Evolutionary conservation across 2,797 vertebrate genomes (phyloP), one percentile per base, ranked within the genome.

Genomic region (Darevskia mixta): DNA sequence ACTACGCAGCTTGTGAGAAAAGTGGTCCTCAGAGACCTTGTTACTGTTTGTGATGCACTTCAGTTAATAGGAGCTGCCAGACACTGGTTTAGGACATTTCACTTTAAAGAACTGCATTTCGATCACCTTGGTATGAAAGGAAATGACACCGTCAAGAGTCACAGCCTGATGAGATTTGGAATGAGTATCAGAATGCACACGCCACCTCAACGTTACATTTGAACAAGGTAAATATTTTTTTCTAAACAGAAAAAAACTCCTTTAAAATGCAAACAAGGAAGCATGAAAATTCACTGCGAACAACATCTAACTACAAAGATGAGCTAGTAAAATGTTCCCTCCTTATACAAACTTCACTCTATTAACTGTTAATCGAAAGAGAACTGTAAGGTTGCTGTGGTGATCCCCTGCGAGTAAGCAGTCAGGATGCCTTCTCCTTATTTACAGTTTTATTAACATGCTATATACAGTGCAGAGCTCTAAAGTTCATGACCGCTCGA

Each of bases 1-100:
- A 97, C 96, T 94, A 91, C 86, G 88, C 20, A 93, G 95, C 93
- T 94, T 96, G 93, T 90, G 92, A 94, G 86, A 88, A 95, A 96
- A 96, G 96, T 96, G 95, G 96, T 97, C 98, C 97, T 97, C 87
- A 69, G 98, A 98, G 98, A 98, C 97, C 97, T 98, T 97, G 97
- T 98, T 98, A 98, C 96, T 94, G 95, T 94, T 96, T 94, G 95
- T 96, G 96, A 96, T 92, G 95, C 94, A 95, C 96, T 96, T 97
- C 89, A 94, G 93, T 96, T 98, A 98, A 98, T 96, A 98, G 98
- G 97, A 97, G 95, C 94, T 97, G 96, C 97, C 96, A 97, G 95
- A 95, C 92, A 94, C 95, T 96, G 95, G 95, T 95, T 95, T 94
- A 78, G 92, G 92, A 96, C 92, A 93, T 94, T 86, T 95, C 90